phyloP scores from a whole-genome alignment of 2,113 vertebrate genomes.

The Otis tarda region DNA sequence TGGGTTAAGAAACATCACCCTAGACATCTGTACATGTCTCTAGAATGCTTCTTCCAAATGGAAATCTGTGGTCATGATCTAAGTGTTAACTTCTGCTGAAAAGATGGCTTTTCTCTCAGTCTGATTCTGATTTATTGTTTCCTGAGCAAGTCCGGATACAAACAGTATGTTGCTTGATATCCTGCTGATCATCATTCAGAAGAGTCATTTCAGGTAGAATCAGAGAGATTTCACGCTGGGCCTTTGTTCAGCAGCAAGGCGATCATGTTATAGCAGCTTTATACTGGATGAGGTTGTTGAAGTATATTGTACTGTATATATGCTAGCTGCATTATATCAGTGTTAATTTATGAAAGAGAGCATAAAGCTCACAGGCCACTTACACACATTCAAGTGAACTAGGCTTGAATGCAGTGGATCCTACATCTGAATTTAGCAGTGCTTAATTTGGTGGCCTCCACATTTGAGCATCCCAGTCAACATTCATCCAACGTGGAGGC shows the following conservation, averaged over 20 bases:
- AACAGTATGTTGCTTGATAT: neutral
- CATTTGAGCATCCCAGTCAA: neutral
- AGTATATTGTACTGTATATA: neutral
- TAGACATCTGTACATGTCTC: neutral
- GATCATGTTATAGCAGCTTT: neutral
- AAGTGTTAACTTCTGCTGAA: neutral
- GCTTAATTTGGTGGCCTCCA: neutral
- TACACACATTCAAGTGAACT: neutral
- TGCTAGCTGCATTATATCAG: neutral
- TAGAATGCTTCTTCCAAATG: neutral
- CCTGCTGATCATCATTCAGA: neutral
- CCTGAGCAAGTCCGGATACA: accelerated
- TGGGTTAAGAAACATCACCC: neutral
- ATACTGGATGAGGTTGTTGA: neutral
- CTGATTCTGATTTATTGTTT: neutral
- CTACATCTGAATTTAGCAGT: neutral
- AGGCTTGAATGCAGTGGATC: neutral
- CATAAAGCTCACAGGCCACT: neutral
- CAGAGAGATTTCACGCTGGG: neutral
- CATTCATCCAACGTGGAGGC: neutral
- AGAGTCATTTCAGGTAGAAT: neutral
- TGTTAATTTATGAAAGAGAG: neutral
- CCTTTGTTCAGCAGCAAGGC: neutral
- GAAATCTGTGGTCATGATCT: neutral
- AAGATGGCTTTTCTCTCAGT: neutral